Evolutionary conservation across 2,113 vertebrate species (phyloP).

Genomic region (Synchiropus splendidus): DNA sequence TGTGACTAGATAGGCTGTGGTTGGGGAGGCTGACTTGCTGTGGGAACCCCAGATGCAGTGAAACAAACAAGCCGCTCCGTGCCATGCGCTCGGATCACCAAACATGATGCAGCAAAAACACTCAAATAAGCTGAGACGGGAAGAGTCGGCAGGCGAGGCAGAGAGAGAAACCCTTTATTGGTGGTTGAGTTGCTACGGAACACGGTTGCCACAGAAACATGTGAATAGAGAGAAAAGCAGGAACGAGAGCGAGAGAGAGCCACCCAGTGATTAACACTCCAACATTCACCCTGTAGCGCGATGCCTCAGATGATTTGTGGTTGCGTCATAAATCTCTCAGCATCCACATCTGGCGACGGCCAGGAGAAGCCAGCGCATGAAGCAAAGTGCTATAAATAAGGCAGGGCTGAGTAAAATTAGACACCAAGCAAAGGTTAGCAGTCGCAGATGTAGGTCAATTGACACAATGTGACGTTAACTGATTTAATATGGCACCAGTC

Average conservation of each 20-base stretch:
- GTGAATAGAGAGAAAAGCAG: conserved; percentile 52
- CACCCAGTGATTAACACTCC: conserved; percentile 17
- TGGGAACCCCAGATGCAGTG: no score
- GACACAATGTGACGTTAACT: not conserved
- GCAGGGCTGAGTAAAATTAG: not conserved
- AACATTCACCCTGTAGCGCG: conserved; percentile 7
- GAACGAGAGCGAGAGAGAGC: conserved; percentile 24
- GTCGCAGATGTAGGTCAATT: conserved; percentile 28
- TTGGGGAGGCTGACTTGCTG: no score
- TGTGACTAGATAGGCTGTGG: no score
- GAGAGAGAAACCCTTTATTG: conserved; percentile 25
- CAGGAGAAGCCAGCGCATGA: conserved; percentile 1
- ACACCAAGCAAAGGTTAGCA: not conserved
- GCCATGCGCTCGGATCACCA: no score
- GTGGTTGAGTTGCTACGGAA: conserved; percentile 54
- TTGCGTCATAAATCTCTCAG: conserved; percentile 17
- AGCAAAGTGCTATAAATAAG: not conserved
- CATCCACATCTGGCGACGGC: conserved; percentile 20
- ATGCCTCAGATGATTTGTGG: conserved; percentile 1
- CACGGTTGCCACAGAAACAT: conserved; percentile 63
- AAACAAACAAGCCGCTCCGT: no score
- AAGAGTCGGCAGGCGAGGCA: conserved; percentile 6
- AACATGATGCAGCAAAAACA: no score
- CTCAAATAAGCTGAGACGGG: conserved; percentile 7
- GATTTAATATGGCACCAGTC: no score